Evolutionary conservation across 2,888 invertebrate genomes (phyloP).

Genomic region (Heliconius cydno): DNA sequence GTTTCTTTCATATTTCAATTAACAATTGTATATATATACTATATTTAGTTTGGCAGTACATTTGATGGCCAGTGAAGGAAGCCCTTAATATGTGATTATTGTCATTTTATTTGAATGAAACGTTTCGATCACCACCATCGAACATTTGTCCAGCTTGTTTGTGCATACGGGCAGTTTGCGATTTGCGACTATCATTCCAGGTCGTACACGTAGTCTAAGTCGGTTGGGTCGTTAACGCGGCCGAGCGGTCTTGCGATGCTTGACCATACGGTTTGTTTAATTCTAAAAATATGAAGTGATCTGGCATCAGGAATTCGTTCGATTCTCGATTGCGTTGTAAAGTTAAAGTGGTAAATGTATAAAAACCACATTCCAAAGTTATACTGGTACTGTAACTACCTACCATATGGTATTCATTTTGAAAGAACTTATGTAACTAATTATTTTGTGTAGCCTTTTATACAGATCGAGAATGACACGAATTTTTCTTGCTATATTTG

Average conservation of each 20-base stretch:
- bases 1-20: conserved; percentile 29
- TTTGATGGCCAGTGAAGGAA: conserved; percentile 15
- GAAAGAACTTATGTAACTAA: background rate
- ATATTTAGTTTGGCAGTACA: background rate
- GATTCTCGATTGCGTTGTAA: background rate
- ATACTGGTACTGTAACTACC: background rate
- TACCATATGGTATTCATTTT: conserved; percentile 5
- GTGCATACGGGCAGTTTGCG: conserved; percentile 52
- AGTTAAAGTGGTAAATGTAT: background rate
- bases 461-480: conserved; percentile 37
- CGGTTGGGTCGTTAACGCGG: conserved; percentile 62
- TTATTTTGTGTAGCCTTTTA: background rate
- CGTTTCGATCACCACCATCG: conserved; percentile 44
- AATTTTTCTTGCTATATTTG: conserved; percentile 43
- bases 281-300: conserved; percentile 59
- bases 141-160: conserved; percentile 47
- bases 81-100: conserved; percentile 29
- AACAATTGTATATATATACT: background rate
- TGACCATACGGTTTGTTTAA: conserved; percentile 78
- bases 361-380: background rate
- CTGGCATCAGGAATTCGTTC: conserved; percentile 51
- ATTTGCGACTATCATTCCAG: conserved; percentile 77
- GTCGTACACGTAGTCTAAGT: conserved; percentile 68
- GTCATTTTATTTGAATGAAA: conserved; percentile 38
- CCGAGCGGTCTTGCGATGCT: conserved; percentile 73